Evolutionary conservation across 2,888 invertebrate genomes (phyloP).

Genomic region (Epistrophella euchroma): DNA sequence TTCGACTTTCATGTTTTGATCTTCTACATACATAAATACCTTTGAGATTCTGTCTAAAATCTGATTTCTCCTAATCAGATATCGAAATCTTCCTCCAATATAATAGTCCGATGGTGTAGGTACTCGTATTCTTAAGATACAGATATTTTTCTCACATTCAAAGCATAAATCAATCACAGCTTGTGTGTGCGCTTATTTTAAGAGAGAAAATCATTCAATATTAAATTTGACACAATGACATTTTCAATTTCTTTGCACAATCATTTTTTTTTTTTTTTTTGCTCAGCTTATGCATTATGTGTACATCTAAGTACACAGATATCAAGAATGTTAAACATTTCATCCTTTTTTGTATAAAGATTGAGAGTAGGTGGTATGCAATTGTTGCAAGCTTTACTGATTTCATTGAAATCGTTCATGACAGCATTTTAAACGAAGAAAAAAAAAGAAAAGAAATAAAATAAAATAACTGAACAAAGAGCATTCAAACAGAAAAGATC

Average conservation of each 20-base stretch:
- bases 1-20: background rate
- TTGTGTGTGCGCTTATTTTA: slow-evolving; percentile 2
- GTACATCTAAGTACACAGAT: background rate
- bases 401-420: slow-evolving; percentile 34
- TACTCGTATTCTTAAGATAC: background rate
- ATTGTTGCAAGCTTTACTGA: slow-evolving; percentile 35
- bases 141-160: background rate
- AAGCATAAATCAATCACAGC: slow-evolving; percentile 30
- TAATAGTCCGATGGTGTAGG: background rate
- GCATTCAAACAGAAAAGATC: slow-evolving; percentile 22
- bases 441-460: slow-evolving; percentile 3
- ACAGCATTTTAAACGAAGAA: slow-evolving; percentile 31
- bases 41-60: background rate
- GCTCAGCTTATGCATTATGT: slow-evolving; percentile 27
- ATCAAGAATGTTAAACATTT: slow-evolving; percentile 32
- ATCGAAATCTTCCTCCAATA: background rate
- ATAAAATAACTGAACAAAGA: slow-evolving; percentile 19
- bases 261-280: slow-evolving; percentile 8
- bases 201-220: slow-evolving; percentile 26
- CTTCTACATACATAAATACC: background rate
- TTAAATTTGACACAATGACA: slow-evolving; percentile 56
- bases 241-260: slow-evolving; percentile 61
- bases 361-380: slow-evolving; percentile 10
- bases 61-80: background rate
- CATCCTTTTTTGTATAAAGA: background rate